Base-by-base conservation (phyloP, 2,113 vertebrate species). In the Gadus macrocephalus region DNA sequence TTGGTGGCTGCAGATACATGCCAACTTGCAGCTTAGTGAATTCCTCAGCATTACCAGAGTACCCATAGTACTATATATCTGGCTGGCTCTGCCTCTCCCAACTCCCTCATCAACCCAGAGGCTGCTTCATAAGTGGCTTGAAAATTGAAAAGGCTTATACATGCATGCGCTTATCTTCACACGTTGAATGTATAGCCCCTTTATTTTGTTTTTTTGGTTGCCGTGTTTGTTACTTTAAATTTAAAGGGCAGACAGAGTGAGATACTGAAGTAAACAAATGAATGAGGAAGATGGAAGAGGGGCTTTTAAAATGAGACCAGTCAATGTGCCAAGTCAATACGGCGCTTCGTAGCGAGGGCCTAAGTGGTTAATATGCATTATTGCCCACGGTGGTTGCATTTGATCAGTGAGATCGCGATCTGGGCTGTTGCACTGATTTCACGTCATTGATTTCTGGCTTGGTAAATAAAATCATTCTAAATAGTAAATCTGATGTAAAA, bases 301-400 rank as follows among this genome's bases (percentile, higher is more conserved):
- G n/a, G 55, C 55, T 58, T 58, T 58, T n/a, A 58, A 58, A 58
- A 58, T n/a, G n/a, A 16, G 55, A 14, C 55, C 55, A 58, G 55
- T n/a, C 55, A 58, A 58, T 58, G 55, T 58, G 55, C 17, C 55
- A 58, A 58, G 55, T 58, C 55, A 14, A 58, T 58, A 58, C 16
- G 4, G 55, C n/a, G 55, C 1, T 58, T 16, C 15, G n/a, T 17
- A 58, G 55, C 55, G 55, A 58, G 1, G 20, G 67, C 62, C 65
- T 78, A 56, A 68, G 1, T 62, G 59, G 77, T 80, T 72, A 78
- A 78, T 87, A 73, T 81, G 71, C 73, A 79, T 79, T 66, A 66
- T 72, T 60, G 58, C 74, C 70, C 15, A 60, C 38, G 55, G 78
- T 65, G 78, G 56, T 66, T 68, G 62, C 67, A 74, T 35, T 55